Evolutionary conservation across 2,797 vertebrate genomes (phyloP), one percentile per base, ranked within the genome.

Genomic region (Sebastes taczanowskii): DNA sequence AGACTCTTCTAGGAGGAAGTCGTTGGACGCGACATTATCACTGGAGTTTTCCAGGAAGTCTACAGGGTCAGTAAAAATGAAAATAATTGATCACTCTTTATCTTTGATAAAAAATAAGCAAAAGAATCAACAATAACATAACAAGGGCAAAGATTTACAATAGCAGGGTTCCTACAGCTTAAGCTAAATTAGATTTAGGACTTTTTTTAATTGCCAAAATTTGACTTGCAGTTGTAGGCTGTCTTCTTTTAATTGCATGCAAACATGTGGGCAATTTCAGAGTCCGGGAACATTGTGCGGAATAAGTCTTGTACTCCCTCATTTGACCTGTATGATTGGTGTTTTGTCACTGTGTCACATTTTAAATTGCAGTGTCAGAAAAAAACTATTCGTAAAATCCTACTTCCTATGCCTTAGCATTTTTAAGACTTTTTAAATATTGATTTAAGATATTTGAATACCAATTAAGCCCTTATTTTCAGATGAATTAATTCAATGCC

Each of bases 1-100:
- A 8, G 66, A 71, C 61, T 81, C 81, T 9, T 78, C 66, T 58
- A 58, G 49, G 53, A 70, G 22, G 35, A 93, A 77, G 61, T 91
- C 56, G 14, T 58, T 63, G 11, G 81, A 68, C 42, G 82, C 75
- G 9, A n/a, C 35, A 29, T 77, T 67, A 70, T 94, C 90, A 77
- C 64, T 85, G 61, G 81, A 75, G 84, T 70, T 81, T 1, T 72
- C 53, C 78, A 96, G 88, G 35, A 95, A 94, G 82, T 96, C 96
- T 96, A 58, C 4, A 78, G 16, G 53, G 58, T 34, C 4, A 53
- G 73, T 23, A 35, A 80, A 78, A 42, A 46, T 14, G 0, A 7
- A 61, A 58, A 72, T 1, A 77, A 52, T 2, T 1, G 0, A 20
- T 70, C 23, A 38, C 6, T 67, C 14, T 42, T 42, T 27, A 35